These are phyloP conservation scores for Philotrypesis tridentata DNA, from an alignment of 1,140 invertebrate genomes.

Conservation along the genomic window DNA sequence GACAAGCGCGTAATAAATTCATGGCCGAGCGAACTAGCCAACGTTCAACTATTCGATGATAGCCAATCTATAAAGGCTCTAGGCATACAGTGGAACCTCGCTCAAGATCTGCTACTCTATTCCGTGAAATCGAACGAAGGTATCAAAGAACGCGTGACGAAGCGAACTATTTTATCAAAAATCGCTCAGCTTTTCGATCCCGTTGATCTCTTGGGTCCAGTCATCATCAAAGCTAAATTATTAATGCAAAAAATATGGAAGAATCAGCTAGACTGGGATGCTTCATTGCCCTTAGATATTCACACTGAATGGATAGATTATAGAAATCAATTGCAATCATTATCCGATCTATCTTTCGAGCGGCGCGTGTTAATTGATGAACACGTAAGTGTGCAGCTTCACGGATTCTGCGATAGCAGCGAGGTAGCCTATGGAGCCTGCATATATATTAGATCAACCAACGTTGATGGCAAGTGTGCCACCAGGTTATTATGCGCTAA, in stretches of 20 bases:
- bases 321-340: neutral
- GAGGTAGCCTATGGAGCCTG: slow-evolving; percentile 40
- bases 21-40: too few species aligned
- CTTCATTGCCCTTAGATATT: neutral
- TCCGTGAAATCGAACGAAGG: neutral
- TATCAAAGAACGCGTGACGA: neutral
- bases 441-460: slow-evolving; percentile 48
- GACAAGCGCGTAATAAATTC: too few species aligned
- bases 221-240: slow-evolving; percentile 22
- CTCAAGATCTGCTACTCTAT: neutral
- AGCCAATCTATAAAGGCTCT: neutral
- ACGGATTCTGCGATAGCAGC: slow-evolving; percentile 51
- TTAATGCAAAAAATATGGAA: slow-evolving; percentile 8
- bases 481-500: slow-evolving; percentile 59
- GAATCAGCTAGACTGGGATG: neutral
- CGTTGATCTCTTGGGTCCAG: neutral
- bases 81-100: neutral
- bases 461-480: slow-evolving; percentile 17
- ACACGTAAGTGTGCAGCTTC: slow-evolving; percentile 29
- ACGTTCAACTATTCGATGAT: neutral
- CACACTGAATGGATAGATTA: slow-evolving; percentile 32
- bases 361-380: slow-evolving; percentile 15
- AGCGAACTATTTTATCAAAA: neutral
- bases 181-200: slow-evolving; percentile 31
- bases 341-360: slow-evolving; percentile 22